Base-by-base conservation (phyloP, 2,113 vertebrate genomes). In the Meleagris gallopavo region DNA sequence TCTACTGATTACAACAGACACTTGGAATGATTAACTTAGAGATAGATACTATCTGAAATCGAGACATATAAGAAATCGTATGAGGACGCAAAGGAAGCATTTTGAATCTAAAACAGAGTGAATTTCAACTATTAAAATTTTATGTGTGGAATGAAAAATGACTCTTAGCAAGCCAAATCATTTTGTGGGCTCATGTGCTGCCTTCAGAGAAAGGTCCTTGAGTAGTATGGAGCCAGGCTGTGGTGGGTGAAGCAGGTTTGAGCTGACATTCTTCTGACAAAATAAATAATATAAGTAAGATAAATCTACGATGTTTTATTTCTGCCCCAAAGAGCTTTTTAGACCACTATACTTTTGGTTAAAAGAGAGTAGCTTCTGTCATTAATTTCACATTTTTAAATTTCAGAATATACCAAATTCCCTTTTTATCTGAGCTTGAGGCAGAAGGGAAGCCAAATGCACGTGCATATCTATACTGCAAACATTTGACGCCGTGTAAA, bases 161-260 rank as follows among this genome's bases (percentile, higher is more conserved):
- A 17, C 27, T 45, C 36, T 66, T 80, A 45, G n/a, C 9, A 15
- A n/a, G 9, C 11, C 36, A 48, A 15, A 30, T 55, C 7, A 6
- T 54, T 43, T 8, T 19, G 18, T 6, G 0, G 2, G 11, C 45
- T 52, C 18, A 1, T 7, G 21, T 27, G 5, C 18, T 72, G 29
- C 5, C 21, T 27, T 73, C n/a, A 40, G 41, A 54, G 50, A 24
- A 41, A 40, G 10, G 13, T 30, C 18, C 21, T 29, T 17, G 67
- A 29, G 30, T 8, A 3, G 36, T 10, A 41, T 64, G 22, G 5
- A 48, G 22, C 8, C 0, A 3, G 7, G 15, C 32, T 69, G 17
- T 32, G 3, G 14, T 0, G 0, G 30, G 11, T 1, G 1, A 13
- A 66, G 34, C 4, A 2, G 2, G 1, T 14, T 2, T 1, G 21